Conservation (phyloP, 2,797 vertebrate species). For the Micropoecilia bifurca region DNA sequence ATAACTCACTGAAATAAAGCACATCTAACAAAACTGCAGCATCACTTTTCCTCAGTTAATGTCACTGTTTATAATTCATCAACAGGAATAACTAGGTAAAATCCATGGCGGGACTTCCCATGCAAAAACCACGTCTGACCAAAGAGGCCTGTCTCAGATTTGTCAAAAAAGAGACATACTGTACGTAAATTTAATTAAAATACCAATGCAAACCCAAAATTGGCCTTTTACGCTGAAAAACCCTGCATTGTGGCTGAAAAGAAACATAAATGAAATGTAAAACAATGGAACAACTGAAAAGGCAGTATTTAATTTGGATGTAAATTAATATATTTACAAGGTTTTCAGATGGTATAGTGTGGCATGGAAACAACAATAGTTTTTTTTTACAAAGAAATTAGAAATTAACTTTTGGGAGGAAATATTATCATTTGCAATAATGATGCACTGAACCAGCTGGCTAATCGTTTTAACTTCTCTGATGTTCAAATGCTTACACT, state of each 20-base stretch:
- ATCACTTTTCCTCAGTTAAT: background rate
- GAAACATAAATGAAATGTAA: background rate
- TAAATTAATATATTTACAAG: background rate
- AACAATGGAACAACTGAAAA: too few species aligned
- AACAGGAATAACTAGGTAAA: background rate
- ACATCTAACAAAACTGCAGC: background rate
- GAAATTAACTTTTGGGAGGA: background rate
- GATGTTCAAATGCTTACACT: background rate
- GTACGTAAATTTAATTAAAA: background rate
- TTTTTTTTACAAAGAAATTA: background rate
- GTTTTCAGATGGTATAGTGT: background rate
- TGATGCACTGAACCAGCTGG: background rate
- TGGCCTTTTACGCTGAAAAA: background rate
- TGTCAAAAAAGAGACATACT: background rate
- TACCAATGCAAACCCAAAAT: background rate
- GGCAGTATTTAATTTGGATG: background rate
- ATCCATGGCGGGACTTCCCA: background rate
- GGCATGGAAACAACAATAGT: background rate
- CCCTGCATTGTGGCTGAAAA: background rate
- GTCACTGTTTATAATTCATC: background rate
- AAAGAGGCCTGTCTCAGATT: background rate
- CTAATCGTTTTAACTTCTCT: background rate
- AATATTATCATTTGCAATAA: background rate
- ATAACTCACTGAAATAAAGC: too few species aligned
- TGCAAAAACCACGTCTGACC: background rate